Percentiles rank a stretch among this genome's conserved stretches.
Conservation (phyloP, 2,113 vertebrate species). For the Hippoglossus stenolepis region DNA sequence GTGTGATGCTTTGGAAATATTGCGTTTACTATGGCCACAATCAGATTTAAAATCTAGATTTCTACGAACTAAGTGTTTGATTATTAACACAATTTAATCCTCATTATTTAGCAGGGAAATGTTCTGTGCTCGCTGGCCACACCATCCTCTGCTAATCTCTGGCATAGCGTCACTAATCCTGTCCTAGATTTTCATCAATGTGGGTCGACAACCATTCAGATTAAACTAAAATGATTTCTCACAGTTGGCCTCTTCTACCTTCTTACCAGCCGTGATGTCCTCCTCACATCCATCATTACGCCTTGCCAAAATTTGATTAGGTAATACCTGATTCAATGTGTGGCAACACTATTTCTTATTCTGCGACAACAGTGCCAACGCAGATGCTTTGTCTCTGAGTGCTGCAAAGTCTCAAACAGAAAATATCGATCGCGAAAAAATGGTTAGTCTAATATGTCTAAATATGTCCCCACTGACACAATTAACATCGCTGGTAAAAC, state of each 20-base stretch:
- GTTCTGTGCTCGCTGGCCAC: constrained; percentile 21
- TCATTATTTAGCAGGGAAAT: background rate
- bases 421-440: constrained; percentile 48
- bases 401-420: constrained; percentile 15
- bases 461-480: constrained; percentile 36
- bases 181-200: constrained; percentile 27
- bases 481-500: constrained; percentile 37
- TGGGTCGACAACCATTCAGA: constrained; percentile 28
- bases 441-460: background rate
- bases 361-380: background rate
- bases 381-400: background rate
- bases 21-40: background rate
- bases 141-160: constrained; percentile 33
- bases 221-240: constrained; percentile 37
- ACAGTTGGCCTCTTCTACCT: constrained; percentile 35
- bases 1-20: background rate
- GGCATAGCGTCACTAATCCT: constrained; percentile 53
- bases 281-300: constrained; percentile 8
- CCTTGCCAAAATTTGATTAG: constrained; percentile 2
- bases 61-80: constrained; percentile 23
- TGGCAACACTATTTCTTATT: constrained; percentile 7
- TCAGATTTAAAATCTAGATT: constrained; percentile 3
- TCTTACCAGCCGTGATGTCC: constrained; percentile 2
- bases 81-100: constrained; percentile 20
- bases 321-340: constrained; percentile 7